These are phyloP conservation scores for Neofelis nebulosa DNA, from an alignment of 2,113 vertebrate genomes.

Conservation along the genomic window DNA sequence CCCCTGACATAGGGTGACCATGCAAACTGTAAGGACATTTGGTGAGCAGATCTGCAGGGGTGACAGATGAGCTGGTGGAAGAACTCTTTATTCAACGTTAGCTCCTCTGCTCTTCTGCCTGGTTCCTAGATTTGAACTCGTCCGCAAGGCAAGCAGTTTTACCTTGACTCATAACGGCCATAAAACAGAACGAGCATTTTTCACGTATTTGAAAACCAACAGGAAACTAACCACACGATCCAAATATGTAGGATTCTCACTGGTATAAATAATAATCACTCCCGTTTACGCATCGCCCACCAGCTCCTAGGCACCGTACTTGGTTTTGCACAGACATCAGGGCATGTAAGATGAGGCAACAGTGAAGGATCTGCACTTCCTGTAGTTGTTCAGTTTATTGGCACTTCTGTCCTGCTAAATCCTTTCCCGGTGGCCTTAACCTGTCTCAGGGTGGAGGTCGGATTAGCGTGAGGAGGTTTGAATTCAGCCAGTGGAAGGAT, in stretches of 20 bases:
- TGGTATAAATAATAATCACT: neutral
- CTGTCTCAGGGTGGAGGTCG: neutral
- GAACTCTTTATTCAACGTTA: neutral
- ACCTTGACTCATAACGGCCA: neutral
- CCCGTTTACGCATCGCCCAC: neutral
- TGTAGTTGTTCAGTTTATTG: neutral
- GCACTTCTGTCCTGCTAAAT: neutral
- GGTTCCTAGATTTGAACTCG: neutral
- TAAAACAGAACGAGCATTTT: neutral
- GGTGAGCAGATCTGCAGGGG: neutral
- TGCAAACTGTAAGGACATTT: neutral
- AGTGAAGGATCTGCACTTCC: neutral
- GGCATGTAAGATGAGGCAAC: accelerated
- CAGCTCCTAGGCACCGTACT: neutral
- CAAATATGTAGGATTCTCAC: neutral
- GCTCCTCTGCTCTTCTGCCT: neutral
- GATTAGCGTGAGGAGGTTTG: neutral
- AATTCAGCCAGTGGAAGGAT: neutral
- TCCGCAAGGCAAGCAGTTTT: neutral
- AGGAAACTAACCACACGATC: neutral
- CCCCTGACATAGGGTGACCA: neutral
- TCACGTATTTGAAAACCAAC: neutral
- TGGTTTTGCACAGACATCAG: accelerated
- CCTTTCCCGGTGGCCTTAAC: accelerated
- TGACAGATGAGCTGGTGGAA: neutral